Evolutionary conservation across 2,113 vertebrate genomes (phyloP), one percentile per base, ranked within the genome.

Genomic region (Brienomyrus brachyistius): DNA sequence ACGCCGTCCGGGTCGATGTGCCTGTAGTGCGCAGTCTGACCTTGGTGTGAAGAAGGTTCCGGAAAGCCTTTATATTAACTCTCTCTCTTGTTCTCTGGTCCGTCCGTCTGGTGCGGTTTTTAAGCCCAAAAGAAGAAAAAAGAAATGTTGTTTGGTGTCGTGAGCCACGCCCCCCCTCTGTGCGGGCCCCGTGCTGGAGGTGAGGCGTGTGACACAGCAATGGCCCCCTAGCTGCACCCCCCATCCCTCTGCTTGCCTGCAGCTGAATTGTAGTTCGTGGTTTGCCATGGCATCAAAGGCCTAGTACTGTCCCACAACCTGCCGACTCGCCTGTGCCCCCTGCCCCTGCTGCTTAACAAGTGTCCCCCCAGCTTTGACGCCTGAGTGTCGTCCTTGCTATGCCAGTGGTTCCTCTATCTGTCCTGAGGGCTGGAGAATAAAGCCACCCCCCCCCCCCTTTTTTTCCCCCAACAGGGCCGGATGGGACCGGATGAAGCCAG

Each of bases 91-190:
- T 80, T 86, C 10, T 90, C 87, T 59, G 88, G 45, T 59, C 82
- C 84, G 19, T 86, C 50, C 88, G 90, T 86, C 62, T 89, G 90
- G 84, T 62, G 91, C 92, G 82, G 17, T 84, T 84, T n/a, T 84
- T 93, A 94, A 96, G 96, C 94, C 95, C 4, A 97, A 96, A 96
- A 95, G 94, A 92, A 94, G 93, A 92, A 97, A 96, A 96, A 97
- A 95, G 95, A 97, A 96, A 94, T 96, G 95, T 93, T 97, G 96
- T 92, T 95, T 95, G 92, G 92, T 97, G 92, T 97, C 95, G 90
- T 97, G 96, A 96, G 92, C 93, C 89, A 92, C 91, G 80, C 90
- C 92, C 91, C 91, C 90, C 54, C 90, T 87, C 74, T 17, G 89
- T 80, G 50, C 89, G 89, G 51, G 56, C 88, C 56, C 74, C 89